Evolutionary conservation across 1,140 invertebrate genomes (phyloP).

Genomic region (Mya arenaria): DNA sequence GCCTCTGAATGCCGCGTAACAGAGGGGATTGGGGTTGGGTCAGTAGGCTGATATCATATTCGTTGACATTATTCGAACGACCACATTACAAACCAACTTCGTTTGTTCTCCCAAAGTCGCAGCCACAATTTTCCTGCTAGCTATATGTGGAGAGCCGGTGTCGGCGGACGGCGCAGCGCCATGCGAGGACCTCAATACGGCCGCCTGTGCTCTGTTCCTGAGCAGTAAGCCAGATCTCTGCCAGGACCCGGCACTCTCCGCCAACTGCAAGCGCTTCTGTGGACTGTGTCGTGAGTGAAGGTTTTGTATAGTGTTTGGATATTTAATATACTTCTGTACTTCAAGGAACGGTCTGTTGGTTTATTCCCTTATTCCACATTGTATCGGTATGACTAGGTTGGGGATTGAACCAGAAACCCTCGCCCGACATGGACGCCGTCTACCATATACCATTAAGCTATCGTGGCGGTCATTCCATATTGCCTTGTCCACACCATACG

Average conservation of each 20-base stretch:
- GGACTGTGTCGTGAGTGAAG: slow-evolving; percentile 48
- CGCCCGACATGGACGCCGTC: no score
- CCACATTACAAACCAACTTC: not conserved
- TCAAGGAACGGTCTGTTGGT: no score
- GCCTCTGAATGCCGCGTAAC: not conserved
- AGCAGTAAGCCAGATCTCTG: slow-evolving; percentile 20
- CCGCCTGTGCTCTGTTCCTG: slow-evolving; percentile 22
- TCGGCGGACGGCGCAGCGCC: not conserved
- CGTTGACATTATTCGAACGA: not conserved
- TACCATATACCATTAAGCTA: no score
- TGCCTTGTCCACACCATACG: no score
- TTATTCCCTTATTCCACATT: no score
- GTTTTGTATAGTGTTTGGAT: no score
- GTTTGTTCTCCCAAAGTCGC: no score
- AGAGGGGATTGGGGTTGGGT: not conserved
- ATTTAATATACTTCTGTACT: no score
- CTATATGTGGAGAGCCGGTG: not conserved
- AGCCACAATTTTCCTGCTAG: no score
- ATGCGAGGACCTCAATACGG: slow-evolving; percentile 34
- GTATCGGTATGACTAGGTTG: no score
- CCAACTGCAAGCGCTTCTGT: slow-evolving; percentile 37
- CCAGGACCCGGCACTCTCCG: slow-evolving; percentile 1
- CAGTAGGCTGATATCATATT: not conserved
- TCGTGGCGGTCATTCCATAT: no score
- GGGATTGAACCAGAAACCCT: no score